These are phyloP conservation scores for Drosophila sp. DNA, from an alignment of 1,140 invertebrate species.

Conservation along the genomic window DNA sequence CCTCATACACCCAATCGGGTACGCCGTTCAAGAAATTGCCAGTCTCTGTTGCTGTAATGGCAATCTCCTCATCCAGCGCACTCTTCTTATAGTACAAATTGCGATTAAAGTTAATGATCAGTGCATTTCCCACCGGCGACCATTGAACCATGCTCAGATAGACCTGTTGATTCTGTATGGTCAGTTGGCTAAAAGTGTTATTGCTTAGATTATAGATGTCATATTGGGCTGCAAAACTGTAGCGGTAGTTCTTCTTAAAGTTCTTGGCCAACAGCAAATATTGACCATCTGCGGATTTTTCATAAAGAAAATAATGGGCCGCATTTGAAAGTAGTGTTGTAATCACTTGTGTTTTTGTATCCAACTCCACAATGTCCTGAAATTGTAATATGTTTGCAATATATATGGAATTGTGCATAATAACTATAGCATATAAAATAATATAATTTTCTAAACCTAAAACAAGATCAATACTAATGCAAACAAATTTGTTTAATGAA, in stretches of 20 bases:
- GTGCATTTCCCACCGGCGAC: slow-evolving; percentile 85
- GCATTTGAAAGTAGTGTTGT: slow-evolving; percentile 54
- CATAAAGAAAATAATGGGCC: slow-evolving; percentile 64
- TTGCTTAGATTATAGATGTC: slow-evolving; percentile 86
- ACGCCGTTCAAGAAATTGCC: slow-evolving; percentile 91
- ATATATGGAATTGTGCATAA: too few species aligned
- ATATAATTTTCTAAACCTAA: too few species aligned
- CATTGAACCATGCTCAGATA: slow-evolving; percentile 72
- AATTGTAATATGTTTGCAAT: neutral
- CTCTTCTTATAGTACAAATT: slow-evolving; percentile 91
- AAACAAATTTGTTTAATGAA: too few species aligned
- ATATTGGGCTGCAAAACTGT: slow-evolving; percentile 87
- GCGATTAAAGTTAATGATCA: slow-evolving; percentile 91
- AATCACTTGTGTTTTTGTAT: slow-evolving; percentile 56
- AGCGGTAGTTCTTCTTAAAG: slow-evolving; percentile 86
- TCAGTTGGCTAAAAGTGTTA: slow-evolving; percentile 64
- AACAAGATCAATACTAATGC: too few species aligned
- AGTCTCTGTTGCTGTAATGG: slow-evolving; percentile 87
- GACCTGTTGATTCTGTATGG: slow-evolving; percentile 57
- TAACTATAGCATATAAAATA: too few species aligned
- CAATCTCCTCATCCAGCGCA: slow-evolving; percentile 75
- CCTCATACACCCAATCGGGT: slow-evolving; percentile 93
- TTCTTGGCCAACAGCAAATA: slow-evolving; percentile 72
- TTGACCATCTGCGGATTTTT: slow-evolving; percentile 78
- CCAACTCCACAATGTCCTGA: slow-evolving; percentile 69